Evolutionary conservation across 2,888 invertebrate genomes (phyloP).

Genomic region (Apodemia duryi): DNA sequence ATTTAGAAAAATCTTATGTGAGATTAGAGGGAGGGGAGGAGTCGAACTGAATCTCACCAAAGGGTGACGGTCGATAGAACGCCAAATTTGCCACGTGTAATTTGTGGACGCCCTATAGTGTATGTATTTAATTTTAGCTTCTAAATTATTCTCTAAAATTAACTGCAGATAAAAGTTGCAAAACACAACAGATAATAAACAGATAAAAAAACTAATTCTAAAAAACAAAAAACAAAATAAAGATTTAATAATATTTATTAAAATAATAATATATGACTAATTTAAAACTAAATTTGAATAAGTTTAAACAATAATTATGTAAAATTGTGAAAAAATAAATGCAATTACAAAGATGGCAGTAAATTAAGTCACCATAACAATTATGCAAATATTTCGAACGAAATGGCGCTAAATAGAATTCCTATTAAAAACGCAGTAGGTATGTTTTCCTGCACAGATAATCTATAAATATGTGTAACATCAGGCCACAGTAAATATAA

Average conservation of each 20-base stretch:
- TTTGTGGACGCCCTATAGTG: no score
- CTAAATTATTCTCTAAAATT: background rate
- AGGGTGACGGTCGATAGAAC: no score
- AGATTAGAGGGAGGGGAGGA: no score
- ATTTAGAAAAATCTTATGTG: no score
- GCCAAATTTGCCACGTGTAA: no score
- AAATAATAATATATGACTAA: slow-evolving; percentile 4
- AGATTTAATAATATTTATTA: slow-evolving; percentile 5
- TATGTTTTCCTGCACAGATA: background rate
- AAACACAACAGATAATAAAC: background rate
- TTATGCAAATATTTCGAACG: background rate
- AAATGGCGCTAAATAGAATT: background rate
- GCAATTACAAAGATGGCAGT: slow-evolving; percentile 11
- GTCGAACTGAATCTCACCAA: no score
- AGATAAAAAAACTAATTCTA: background rate
- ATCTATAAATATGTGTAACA: background rate
- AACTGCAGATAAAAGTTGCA: background rate
- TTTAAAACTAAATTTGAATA: slow-evolving; percentile 18
- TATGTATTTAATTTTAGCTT: no score
- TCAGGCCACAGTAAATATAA: background rate
- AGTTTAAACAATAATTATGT: slow-evolving; percentile 11
- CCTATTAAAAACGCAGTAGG: background rate
- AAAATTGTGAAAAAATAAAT: slow-evolving; percentile 11
- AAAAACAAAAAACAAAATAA: slow-evolving; percentile 1
- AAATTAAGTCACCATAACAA: slow-evolving; percentile 8